Conservation (phyloP, 2,113 vertebrate genomes). For the Mormoops blainvillei region DNA sequence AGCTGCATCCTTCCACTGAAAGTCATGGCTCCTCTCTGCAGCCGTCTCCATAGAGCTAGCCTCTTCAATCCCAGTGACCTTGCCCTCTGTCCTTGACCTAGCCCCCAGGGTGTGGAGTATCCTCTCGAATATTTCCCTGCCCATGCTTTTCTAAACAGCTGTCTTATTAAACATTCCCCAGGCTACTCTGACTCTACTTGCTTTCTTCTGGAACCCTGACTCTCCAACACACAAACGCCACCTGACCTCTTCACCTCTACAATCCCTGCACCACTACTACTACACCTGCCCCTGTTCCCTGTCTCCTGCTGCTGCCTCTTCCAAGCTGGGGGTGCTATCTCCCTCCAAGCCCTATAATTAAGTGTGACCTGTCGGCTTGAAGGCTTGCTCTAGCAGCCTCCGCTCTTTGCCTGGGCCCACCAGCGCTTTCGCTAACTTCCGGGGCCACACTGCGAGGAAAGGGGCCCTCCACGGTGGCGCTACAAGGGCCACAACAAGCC, state of each 20-base stretch:
- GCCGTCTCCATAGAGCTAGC: not conserved
- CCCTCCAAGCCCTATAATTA: constrained; percentile 46
- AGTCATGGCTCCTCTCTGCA: not conserved
- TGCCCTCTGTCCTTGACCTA: not conserved
- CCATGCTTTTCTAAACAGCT: not conserved
- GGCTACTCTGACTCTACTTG: not conserved
- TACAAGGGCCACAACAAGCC: not conserved
- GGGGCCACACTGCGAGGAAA: not conserved
- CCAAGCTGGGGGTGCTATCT: not conserved
- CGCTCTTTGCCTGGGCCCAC: constrained; percentile 1
- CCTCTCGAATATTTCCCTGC: not conserved
- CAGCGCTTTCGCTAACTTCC: not conserved
- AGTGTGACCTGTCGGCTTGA: constrained; percentile 27
- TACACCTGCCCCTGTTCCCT: not conserved
- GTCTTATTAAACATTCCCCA: not conserved
- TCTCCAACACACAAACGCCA: not conserved
- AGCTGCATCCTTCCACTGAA: not conserved
- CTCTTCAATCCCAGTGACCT: not conserved
- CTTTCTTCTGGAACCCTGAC: not conserved
- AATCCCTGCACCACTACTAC: rapidly evolving
- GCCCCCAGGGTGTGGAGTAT: not conserved
- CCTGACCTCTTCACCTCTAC: not conserved
- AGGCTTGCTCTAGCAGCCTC: not conserved
- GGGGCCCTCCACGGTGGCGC: not conserved
- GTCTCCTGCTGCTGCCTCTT: not conserved